Conservation (phyloP, 2,797 vertebrate species). For the Pipistrellus kuhlii region DNA sequence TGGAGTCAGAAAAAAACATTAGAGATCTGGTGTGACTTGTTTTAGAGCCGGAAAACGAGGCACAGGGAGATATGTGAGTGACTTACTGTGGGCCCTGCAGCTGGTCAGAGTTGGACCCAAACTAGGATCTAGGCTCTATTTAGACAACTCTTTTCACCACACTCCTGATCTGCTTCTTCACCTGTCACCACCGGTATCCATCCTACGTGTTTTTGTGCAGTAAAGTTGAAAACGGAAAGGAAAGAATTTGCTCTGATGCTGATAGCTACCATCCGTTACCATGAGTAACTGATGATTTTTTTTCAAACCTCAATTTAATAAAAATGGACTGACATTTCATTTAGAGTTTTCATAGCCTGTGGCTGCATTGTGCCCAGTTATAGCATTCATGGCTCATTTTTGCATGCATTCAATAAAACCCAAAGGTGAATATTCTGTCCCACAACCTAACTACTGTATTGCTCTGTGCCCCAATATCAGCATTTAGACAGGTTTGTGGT, state of each 20-base stretch:
- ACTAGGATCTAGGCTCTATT: background rate
- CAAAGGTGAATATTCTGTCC: background rate
- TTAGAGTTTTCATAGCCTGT: slow-evolving; percentile 42
- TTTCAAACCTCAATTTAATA: slow-evolving; percentile 13
- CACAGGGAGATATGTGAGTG: background rate
- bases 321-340: slow-evolving; percentile 40
- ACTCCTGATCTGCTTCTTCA: background rate
- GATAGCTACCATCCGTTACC: slow-evolving; percentile 2
- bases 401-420: slow-evolving; percentile 32
- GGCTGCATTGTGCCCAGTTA: background rate
- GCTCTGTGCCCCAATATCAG: background rate
- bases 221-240: slow-evolving; percentile 39
- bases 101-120: background rate
- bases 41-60: background rate
- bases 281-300: slow-evolving; percentile 8
- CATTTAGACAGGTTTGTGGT: slow-evolving; percentile 22
- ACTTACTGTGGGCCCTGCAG: background rate
- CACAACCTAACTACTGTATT: background rate
- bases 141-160: background rate
- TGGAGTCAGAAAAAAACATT: slow-evolving; percentile 51
- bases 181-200: background rate
- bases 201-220: background rate
- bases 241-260: background rate
- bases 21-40: background rate
- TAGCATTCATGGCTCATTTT: background rate